Percentiles rank a stretch among this genome's conserved stretches.
These are phyloP conservation scores for Medauroidea extradentata DNA, from an alignment of 1,140 invertebrate species.

Conservation along the genomic window DNA sequence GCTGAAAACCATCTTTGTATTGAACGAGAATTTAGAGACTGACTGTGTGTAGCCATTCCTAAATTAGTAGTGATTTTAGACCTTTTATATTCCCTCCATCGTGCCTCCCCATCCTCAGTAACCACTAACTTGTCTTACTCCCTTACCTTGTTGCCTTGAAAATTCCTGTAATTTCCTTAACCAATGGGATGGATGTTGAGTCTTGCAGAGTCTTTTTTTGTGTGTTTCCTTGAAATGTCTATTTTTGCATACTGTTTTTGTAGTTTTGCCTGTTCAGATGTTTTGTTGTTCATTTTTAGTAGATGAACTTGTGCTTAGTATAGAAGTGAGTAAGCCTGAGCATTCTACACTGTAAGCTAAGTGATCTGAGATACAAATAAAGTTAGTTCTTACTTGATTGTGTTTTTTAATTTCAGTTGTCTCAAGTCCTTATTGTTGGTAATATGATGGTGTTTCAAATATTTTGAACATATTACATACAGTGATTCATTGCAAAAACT, in stretches of 20 bases:
- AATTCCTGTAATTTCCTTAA: conserved; percentile 9
- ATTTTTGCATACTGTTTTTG: conserved; percentile 20
- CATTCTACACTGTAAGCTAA: conserved; percentile 4
- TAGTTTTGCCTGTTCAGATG: conserved; percentile 14
- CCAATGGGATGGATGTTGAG: conserved; percentile 6
- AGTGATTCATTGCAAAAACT: too few relatives aligned
- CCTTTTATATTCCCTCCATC: conserved; percentile 2
- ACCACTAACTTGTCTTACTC: neutral
- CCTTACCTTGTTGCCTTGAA: conserved; percentile 12
- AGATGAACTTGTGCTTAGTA: conserved; percentile 10
- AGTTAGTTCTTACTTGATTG: too few relatives aligned
- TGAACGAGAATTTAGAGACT: neutral
- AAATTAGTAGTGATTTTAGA: conserved; percentile 5
- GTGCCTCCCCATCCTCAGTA: neutral
- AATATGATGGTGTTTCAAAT: too few relatives aligned
- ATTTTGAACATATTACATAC: too few relatives aligned
- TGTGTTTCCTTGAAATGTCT: conserved; percentile 15
- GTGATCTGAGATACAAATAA: neutral
- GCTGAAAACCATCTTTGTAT: neutral
- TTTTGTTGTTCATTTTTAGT: conserved; percentile 5
- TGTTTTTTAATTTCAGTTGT: too few relatives aligned
- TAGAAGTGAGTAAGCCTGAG: conserved; percentile 13
- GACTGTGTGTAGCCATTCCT: neutral
- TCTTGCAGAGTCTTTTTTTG: conserved; percentile 10
- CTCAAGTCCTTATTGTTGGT: too few relatives aligned